Evolutionary conservation across 2,888 invertebrate species (phyloP).

Genomic region (Ennomos fuscantarius): DNA sequence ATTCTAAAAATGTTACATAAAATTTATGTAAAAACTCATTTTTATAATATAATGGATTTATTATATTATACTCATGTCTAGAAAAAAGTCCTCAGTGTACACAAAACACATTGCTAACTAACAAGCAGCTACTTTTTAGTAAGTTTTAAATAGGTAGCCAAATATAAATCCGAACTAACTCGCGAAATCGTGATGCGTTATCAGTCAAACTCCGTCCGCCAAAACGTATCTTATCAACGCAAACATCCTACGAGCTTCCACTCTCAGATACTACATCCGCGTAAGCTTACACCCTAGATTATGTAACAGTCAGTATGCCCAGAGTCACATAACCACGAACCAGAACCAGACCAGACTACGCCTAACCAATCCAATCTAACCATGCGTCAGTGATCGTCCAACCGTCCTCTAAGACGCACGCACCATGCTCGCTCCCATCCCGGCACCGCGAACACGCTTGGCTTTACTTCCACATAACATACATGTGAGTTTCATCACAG

Average conservation of each 20-base stretch:
- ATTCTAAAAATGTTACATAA: no score
- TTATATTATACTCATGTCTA: no score
- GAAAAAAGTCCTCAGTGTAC: no score
- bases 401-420: constrained; percentile 57
- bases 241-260: constrained; percentile 26
- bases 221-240: constrained; percentile 28
- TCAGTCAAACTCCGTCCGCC: constrained; percentile 24
- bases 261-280: constrained; percentile 13
- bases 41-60: no score
- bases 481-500: constrained; percentile 64
- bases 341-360: constrained; percentile 5
- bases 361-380: constrained; percentile 16
- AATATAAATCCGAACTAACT: constrained; percentile 7
- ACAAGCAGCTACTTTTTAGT: neutral
- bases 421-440: constrained; percentile 65
- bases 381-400: constrained; percentile 29
- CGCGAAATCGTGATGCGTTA: constrained; percentile 15
- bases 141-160: neutral
- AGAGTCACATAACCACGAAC: constrained; percentile 11
- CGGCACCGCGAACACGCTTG: constrained; percentile 72
- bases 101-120: no score
- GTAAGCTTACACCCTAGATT: constrained; percentile 12
- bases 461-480: constrained; percentile 78
- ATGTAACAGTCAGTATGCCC: constrained; percentile 15
- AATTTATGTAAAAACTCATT: no score